A percentile compares a stretch with the other conserved stretches of the same genome.
phyloP scores from a whole-genome alignment of 30 jellyfish, hydroid and myxozoan genomes.

The Cassiopea xamachana region DNA sequence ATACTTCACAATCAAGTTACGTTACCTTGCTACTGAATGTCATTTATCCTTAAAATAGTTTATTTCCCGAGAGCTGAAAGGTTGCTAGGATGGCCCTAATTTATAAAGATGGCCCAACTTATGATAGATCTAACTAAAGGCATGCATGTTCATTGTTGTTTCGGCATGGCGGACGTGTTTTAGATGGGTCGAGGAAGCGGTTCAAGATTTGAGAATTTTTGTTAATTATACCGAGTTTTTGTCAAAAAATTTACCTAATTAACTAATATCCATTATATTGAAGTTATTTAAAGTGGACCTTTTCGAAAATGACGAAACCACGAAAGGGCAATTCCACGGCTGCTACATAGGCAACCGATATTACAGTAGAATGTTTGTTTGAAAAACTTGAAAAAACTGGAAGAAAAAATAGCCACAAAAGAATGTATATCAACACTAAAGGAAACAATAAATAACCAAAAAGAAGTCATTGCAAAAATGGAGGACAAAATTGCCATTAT shows the following conservation, averaged over 20 bases:
- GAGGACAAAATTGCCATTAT: constrained; percentile 34
- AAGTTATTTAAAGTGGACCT: not conserved
- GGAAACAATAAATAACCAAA: constrained; percentile 3
- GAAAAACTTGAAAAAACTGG: constrained; percentile 18
- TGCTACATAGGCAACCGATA: not conserved
- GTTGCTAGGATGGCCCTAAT: no score
- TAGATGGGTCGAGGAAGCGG: not conserved
- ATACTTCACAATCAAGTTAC: no score
- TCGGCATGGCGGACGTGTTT: not conserved
- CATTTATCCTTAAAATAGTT: no score
- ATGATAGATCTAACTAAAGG: no score
- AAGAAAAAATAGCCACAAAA: constrained; percentile 21
- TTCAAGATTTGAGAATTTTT: not conserved
- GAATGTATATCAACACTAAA: not conserved
- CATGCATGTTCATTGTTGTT: no score
- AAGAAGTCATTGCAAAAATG: constrained; percentile 1
- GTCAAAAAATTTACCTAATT: not conserved
- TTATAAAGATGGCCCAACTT: no score
- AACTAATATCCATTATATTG: not conserved
- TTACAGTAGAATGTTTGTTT: not conserved
- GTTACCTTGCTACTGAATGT: no score
- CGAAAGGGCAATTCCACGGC: not conserved
- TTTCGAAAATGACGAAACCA: not conserved
- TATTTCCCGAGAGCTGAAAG: no score
- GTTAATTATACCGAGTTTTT: not conserved